Evolutionary conservation across 2,113 vertebrate species (phyloP).

Genomic region (Columba livia): DNA sequence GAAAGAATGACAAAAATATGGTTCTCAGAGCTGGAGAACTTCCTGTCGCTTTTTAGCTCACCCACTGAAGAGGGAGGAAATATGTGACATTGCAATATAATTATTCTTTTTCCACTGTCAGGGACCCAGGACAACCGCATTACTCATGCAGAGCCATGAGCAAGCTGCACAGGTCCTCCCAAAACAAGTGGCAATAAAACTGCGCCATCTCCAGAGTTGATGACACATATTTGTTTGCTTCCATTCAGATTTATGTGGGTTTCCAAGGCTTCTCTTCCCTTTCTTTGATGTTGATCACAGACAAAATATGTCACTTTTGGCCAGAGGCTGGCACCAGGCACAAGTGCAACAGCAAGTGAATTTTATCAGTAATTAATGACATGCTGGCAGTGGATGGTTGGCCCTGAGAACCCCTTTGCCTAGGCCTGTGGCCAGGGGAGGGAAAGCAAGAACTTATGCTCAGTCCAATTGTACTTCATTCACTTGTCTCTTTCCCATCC

Average conservation of each 20-base stretch:
- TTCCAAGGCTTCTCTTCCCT: slow-evolving; percentile 29
- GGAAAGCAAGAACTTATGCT: background rate
- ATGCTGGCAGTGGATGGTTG: background rate
- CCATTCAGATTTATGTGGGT: slow-evolving; percentile 26
- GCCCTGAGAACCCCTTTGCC: background rate
- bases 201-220: background rate
- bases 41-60: slow-evolving; percentile 14
- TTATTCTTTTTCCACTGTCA: slow-evolving; percentile 28
- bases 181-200: slow-evolving; percentile 24
- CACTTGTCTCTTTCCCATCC: background rate
- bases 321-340: background rate
- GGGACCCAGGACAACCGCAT: background rate
- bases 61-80: background rate
- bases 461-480: background rate
- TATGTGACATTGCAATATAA: slow-evolving; percentile 12
- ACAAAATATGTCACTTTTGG: slow-evolving; percentile 44
- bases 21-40: background rate
- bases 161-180: slow-evolving; percentile 25
- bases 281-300: slow-evolving; percentile 42
- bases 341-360: background rate
- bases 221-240: slow-evolving; percentile 50
- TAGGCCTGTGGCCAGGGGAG: background rate
- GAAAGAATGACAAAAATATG: slow-evolving; percentile 40
- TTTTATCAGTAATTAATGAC: slow-evolving; percentile 22
- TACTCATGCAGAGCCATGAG: slow-evolving; percentile 25